A percentile compares a stretch with the other conserved stretches of the same genome.
Evolutionary conservation across 2,113 vertebrate species (phyloP).

Genomic region (Coptodon bakossiorum): DNA sequence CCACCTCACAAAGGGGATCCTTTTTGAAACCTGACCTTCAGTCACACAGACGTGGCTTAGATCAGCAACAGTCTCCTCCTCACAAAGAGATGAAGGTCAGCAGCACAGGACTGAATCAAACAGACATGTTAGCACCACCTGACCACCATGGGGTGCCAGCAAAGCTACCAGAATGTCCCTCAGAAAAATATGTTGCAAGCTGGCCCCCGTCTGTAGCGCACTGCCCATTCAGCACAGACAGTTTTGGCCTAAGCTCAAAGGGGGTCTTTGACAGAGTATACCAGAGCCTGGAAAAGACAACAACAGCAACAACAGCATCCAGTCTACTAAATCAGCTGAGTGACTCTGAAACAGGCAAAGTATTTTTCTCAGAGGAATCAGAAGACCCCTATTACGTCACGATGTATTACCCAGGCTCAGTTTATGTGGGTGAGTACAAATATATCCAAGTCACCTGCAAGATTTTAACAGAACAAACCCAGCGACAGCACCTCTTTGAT

Average conservation of each 20-base stretch:
- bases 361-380: constrained; percentile 33
- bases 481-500: neutral
- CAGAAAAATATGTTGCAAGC: constrained; percentile 10
- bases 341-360: neutral
- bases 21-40: neutral
- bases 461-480: neutral
- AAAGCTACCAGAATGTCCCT: constrained; percentile 25
- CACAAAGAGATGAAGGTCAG: neutral
- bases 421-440: constrained; percentile 63
- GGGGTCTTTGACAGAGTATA: constrained; percentile 3
- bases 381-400: constrained; percentile 57
- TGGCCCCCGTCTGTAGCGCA: neutral
- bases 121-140: neutral
- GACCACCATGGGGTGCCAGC: neutral
- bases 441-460: neutral
- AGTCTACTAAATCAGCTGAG: neutral
- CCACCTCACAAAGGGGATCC: neutral
- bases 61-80: neutral
- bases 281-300: constrained; percentile 9
- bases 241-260: constrained; percentile 9
- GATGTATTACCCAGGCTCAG: constrained; percentile 48
- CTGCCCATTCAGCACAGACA: constrained; percentile 19
- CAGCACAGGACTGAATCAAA: neutral
- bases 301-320: neutral
- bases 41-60: neutral